These are phyloP conservation scores for Isoperla grammatica DNA, from an alignment of 2,888 invertebrate genomes.

Conservation along the genomic window DNA sequence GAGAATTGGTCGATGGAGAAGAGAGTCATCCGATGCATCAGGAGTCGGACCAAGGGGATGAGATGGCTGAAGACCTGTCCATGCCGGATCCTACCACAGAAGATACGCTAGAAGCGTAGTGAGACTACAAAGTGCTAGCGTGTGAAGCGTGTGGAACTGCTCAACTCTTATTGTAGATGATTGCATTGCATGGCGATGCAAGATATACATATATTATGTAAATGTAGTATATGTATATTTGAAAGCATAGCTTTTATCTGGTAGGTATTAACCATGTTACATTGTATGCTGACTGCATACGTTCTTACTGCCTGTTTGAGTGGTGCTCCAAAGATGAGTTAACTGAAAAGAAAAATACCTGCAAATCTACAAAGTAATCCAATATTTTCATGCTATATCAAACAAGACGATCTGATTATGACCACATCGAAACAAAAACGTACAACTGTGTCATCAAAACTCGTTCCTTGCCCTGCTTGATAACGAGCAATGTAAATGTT, in stretches of 20 bases:
- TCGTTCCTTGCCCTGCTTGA: too few species aligned
- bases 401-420: too few species aligned
- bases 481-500: too few species aligned
- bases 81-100: constrained; percentile 29
- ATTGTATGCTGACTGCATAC: background rate
- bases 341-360: too few species aligned
- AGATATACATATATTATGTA: constrained; percentile 19
- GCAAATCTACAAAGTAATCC: too few species aligned
- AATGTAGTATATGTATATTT: constrained; percentile 20
- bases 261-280: constrained; percentile 7
- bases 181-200: constrained; percentile 1
- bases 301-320: too few species aligned
- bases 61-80: constrained; percentile 31
- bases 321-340: too few species aligned
- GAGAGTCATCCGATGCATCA: constrained; percentile 19
- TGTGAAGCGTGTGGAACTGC: background rate
- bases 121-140: constrained; percentile 2
- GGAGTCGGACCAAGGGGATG: constrained; percentile 28
- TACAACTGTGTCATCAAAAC: too few species aligned
- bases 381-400: too few species aligned
- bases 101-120: constrained; percentile 30
- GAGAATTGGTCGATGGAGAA: constrained; percentile 29
- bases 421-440: too few species aligned
- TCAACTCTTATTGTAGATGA: background rate
- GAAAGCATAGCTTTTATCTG: constrained; percentile 16